Percentiles rank a stretch among this genome's conserved stretches.
Conservation (phyloP, 2,797 vertebrate genomes). For the Falco novaeseelandiae region DNA sequence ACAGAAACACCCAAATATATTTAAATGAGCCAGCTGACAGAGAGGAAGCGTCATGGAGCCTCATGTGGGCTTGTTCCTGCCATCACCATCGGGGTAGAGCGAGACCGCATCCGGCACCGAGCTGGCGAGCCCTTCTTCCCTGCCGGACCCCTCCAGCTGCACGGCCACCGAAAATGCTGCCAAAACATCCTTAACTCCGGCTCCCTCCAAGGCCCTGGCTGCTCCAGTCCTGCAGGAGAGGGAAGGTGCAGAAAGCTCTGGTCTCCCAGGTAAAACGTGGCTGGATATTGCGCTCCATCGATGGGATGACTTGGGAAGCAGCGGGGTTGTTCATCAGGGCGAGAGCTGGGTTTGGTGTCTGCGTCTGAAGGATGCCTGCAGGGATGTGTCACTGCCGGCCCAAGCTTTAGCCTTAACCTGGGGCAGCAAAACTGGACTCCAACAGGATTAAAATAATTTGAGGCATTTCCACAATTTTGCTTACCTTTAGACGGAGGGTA, state of each 20-base stretch:
- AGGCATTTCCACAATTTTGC: neutral
- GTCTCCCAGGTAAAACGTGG: neutral
- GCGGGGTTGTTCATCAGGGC: rapidly evolving
- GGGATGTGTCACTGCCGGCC: rapidly evolving
- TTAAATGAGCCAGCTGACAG: neutral
- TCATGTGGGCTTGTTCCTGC: neutral
- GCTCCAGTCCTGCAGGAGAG: neutral
- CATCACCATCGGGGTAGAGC: neutral
- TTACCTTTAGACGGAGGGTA: rapidly evolving
- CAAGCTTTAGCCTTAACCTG: neutral
- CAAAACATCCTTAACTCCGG: rapidly evolving
- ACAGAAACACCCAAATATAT: neutral
- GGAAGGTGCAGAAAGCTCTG: neutral
- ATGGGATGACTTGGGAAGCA: rapidly evolving
- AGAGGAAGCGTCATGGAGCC: neutral
- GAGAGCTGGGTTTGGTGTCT: neutral
- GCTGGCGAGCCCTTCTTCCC: rapidly evolving
- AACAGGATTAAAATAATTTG: neutral
- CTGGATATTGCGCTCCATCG: rapidly evolving
- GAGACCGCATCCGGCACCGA: constrained; percentile 23
- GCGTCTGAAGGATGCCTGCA: rapidly evolving
- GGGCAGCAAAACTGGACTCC: neutral
- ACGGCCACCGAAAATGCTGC: neutral
- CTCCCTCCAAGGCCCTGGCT: neutral
- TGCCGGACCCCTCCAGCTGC: neutral